Evolutionary conservation across 2,113 vertebrate genomes (phyloP), one percentile per base, ranked within the genome.

Genomic region (Peucedramus taeniatus): DNA sequence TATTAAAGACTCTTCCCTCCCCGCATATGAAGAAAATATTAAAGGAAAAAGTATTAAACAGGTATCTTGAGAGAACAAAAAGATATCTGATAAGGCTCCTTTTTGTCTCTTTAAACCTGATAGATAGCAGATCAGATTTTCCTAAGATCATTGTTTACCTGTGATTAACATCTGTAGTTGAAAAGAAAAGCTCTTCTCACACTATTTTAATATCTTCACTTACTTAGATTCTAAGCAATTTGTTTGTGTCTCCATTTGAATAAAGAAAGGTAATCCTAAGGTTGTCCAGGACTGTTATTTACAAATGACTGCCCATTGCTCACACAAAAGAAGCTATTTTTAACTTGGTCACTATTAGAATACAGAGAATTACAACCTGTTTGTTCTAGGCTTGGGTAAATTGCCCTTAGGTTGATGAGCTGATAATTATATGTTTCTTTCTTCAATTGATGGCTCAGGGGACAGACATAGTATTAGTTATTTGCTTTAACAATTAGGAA

Each of bases 401-500:
- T 88, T 88, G 71, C 79, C 72, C 66, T 80, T 78, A 70, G 72
- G 68, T 74, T 95, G 86, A 95, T 91, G 69, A 97, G 86, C 79
- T 94, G 81, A 84, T 97, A 97, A 96, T 97, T 96, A 78, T 28
- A 93, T 56, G 87, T 90, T 95, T 84, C 92, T 96, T 95, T 96
- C 84, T 91, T 91, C 87, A 95, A 42, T 15, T 77, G 39, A 39
- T 70, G 65, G 59, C 51, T 94, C 45, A 75, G 42, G 31, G 74
- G 87, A 82, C 37, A 90, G 78, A 87, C 78, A 74, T 80, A 87
- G 85, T 87, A 90, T 61, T 65, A 93, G 78, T 77, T 96, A 94
- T 94, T 90, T 91, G 65, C 53, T 83, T 94, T 87, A 93, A 87
- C 75, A 76, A 92, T 96, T 93, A 94, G 80, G 66, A 84, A 92